Evolutionary conservation across 2,888 invertebrate species (phyloP), one percentile per base, ranked within the genome.

Genomic region (Erebia epiphron): DNA sequence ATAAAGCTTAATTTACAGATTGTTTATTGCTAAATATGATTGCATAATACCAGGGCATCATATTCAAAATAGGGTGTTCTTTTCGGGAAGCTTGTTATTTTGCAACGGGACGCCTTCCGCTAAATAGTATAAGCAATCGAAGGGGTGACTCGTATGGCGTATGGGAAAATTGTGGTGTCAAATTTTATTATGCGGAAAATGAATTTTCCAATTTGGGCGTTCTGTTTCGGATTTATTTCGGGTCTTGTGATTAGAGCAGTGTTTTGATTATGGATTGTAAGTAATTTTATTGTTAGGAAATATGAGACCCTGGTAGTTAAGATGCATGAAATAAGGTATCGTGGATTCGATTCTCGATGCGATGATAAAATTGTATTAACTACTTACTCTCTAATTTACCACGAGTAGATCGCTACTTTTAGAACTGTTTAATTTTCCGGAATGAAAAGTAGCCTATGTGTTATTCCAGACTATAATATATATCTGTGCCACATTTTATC

Each of bases 11-110:
- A 57, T 35, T 58, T 57, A 58, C 56, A 49, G 57, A 65, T 46
- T 46, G 69, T 54, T 62, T 63, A 49, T 63, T 64, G 41, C 16
- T 54, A 41, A 64, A 54, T 64, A 54, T 41, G 52, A 41, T 64
- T 64, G 18, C 62, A 49, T 21, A 46, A 21, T 62, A 62, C 49
- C 46, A 54, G 35, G 52, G 52, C 64, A 7, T 67, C 74, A 49
- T 54, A 62, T 74, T 72, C 62, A 64, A 26, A 14, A 58, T 58
- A 50, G 72, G 74, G 61, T 67, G 57, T 21, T 60, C 5, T 11
- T 63, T 70, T 61, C 70, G 9, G 46, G 10, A n/a, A 21, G 60
- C 56, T 82, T 79, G 76, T 82, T 82, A 82, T 81, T 79, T 77
- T 78, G 82, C 65, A 78, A 82, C 70, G 57, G 57, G 79, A 81